These are phyloP conservation scores for Dendrocincla tyrannina DNA, from an alignment of 2,797 vertebrate species.

Conservation along the genomic window DNA sequence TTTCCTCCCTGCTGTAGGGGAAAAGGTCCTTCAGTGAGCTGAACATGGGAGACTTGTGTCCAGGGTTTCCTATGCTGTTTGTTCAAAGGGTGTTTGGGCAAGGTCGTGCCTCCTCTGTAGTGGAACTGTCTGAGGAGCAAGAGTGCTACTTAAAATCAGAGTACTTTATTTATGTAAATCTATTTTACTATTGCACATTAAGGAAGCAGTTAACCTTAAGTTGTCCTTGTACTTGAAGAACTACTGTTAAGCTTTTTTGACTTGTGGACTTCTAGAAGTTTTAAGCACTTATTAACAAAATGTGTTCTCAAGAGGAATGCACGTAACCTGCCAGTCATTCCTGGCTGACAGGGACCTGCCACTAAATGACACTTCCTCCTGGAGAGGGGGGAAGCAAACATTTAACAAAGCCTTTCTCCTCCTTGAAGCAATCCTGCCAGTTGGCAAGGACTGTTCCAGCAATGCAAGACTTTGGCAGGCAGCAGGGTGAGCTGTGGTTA, in stretches of 20 bases:
- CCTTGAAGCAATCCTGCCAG: not conserved
- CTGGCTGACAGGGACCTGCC: not conserved
- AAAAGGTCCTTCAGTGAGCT: not conserved
- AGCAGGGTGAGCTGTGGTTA: not conserved
- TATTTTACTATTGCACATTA: not conserved
- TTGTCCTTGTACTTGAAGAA: not conserved
- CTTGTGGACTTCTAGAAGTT: not conserved
- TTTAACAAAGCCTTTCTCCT: not conserved
- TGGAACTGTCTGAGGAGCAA: not conserved
- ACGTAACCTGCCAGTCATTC: not conserved
- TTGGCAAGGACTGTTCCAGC: not conserved
- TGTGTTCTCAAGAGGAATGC: not conserved
- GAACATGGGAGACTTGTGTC: not conserved
- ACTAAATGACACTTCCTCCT: not conserved
- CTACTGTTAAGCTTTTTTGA: not conserved
- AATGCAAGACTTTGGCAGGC: not conserved
- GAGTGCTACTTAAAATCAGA: not conserved
- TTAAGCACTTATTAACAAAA: not conserved
- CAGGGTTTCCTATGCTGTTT: not conserved
- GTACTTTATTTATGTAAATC: not conserved
- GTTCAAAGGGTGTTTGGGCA: not conserved
- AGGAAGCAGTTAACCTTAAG: conserved; percentile 10
- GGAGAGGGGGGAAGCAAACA: not conserved
- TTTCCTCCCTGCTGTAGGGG: not conserved
- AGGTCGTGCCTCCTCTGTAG: not conserved